A percentile compares a stretch with the other conserved stretches of the same genome.
phyloP scores from a whole-genome alignment of 2,797 vertebrate species.

The Lepus townsendii region DNA sequence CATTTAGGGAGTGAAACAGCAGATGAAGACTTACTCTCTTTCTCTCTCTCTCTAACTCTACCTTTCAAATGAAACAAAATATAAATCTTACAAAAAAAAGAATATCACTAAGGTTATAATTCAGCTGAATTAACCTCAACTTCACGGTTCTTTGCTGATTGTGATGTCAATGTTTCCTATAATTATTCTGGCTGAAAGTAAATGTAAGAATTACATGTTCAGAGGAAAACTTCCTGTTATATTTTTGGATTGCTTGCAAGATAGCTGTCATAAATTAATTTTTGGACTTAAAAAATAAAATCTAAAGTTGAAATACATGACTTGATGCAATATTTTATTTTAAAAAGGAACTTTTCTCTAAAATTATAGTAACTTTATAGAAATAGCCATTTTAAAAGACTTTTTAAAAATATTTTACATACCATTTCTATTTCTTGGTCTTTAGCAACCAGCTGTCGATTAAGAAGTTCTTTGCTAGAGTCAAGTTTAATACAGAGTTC shows the following conservation, averaged over 20 bases:
- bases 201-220: conserved; percentile 26
- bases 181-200: conserved; percentile 58
- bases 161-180: conserved; percentile 39
- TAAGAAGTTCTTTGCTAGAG: conserved; percentile 89
- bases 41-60: no score
- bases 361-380: conserved; percentile 30
- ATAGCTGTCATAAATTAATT: conserved; percentile 48
- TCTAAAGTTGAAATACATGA: conserved; percentile 55
- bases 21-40: no score
- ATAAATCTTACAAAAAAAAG: neutral
- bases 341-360: conserved; percentile 53
- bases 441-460: conserved; percentile 85
- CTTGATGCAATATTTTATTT: conserved; percentile 39
- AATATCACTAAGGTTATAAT: conserved; percentile 20
- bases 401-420: conserved; percentile 73
- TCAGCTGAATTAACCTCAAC: conserved; percentile 37
- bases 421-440: conserved; percentile 87
- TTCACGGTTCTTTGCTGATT: neutral
- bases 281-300: conserved; percentile 64
- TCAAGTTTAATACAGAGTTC: conserved; percentile 91
- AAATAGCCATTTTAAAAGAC: conserved; percentile 45
- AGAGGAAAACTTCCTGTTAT: conserved; percentile 51
- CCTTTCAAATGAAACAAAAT: no score
- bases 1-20: no score
- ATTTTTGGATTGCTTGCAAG: conserved; percentile 40